These are phyloP conservation scores for Erynnis tages DNA, from an alignment of 2,888 invertebrate genomes.

Conservation along the genomic window DNA sequence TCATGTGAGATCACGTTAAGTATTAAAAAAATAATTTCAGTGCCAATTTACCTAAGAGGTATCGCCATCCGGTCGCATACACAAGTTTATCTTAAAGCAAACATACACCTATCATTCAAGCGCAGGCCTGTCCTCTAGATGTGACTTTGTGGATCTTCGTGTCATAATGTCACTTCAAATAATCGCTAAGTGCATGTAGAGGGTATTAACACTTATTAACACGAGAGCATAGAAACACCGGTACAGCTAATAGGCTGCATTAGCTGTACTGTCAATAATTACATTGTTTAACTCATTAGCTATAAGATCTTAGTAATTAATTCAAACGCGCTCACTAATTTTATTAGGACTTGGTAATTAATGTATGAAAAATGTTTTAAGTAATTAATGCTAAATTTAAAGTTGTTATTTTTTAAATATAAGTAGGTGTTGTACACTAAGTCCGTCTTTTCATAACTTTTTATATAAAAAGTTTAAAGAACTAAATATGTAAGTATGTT, in stretches of 20 bases:
- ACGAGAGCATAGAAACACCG: neutral
- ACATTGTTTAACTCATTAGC: conserved; percentile 5
- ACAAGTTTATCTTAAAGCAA: conserved; percentile 18
- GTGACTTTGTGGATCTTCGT: conserved; percentile 22
- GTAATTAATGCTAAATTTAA: too few relatives aligned
- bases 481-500: too few relatives aligned
- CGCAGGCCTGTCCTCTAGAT: conserved; percentile 16
- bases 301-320: neutral
- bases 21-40: neutral
- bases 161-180: conserved; percentile 18
- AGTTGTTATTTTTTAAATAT: too few relatives aligned
- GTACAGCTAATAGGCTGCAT: neutral
- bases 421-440: too few relatives aligned
- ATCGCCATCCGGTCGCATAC: conserved; percentile 7
- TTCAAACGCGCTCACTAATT: conserved; percentile 10
- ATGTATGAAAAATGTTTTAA: neutral
- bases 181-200: conserved; percentile 8
- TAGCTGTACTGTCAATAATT: neutral
- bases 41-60: neutral
- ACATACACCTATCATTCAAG: conserved; percentile 14
- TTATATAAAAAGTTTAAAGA: too few relatives aligned
- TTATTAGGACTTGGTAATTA: conserved; percentile 10
- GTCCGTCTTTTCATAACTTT: too few relatives aligned
- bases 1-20: too few relatives aligned
- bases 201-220: conserved; percentile 5